Base-by-base conservation (phyloP, 2,113 vertebrate species). In the Gymnogyps californianus region DNA sequence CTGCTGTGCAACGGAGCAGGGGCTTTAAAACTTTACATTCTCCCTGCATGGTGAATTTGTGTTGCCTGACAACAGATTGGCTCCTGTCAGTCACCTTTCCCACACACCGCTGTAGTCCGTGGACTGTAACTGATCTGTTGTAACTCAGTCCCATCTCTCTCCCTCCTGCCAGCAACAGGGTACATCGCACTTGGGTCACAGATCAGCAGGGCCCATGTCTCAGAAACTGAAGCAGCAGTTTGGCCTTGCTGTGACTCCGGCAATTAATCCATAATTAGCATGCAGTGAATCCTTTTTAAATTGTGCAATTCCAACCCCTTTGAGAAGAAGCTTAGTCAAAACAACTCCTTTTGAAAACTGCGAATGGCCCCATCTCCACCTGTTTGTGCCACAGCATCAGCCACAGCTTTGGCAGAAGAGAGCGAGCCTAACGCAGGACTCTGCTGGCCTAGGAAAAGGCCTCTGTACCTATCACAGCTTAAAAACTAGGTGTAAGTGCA, bases 61-160 rank as follows among this genome's bases (percentile, higher is more conserved):
- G 24, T 38, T 67, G 47, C 36, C 55, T 31, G 31, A 38, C 15
- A 38, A 57, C 59, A 61, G 21, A 12, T 31, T 13, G 38, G 34
- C 24, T 72, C 31, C 20, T 44, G 38, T 9, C 70, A 15, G 13
- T 24, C 58, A 58, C 57, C 34, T 21, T 57, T 47, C 62, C 36
- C 58, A 62, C 0, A 0, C 14, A 13, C 0, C 9, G 42, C 32
- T 0, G 0, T 16, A 75, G 44, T 4, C 59, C 0, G 0, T 34
- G 47, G 52, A 26, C 40, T 40, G 9, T 13, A 51, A 36, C 25
- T 34, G 36, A 10, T 4, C 28, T 49, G 62, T 3, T 8, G 0
- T 5, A 67, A 13, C 25, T 59, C 58, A 19, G 36, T 22, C 51
- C 13, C 51, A 4, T 7, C 36, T 21, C 61, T 44, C 40, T 66